These are phyloP conservation scores for Stegastes partitus DNA, from an alignment of 2,113 vertebrate species.

Conservation along the genomic window DNA sequence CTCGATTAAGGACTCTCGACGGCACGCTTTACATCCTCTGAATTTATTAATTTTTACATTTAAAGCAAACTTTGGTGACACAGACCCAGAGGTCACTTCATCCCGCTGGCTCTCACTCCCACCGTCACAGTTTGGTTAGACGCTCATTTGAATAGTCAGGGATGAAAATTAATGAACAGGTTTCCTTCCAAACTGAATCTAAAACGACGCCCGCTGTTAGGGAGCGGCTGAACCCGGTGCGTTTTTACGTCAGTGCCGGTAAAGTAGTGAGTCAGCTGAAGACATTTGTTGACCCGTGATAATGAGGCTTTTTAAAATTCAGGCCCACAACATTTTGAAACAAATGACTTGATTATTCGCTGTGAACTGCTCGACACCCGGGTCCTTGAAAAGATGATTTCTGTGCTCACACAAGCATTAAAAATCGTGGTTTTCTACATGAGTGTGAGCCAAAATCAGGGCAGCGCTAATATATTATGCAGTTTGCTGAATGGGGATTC, in stretches of 20 bases:
- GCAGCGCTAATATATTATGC: too few relatives aligned
- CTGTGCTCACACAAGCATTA: not conserved
- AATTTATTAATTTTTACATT: not conserved
- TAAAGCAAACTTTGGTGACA: not conserved
- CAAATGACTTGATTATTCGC: not conserved
- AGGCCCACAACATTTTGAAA: not conserved
- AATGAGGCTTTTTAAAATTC: not conserved
- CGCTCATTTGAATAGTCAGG: conserved; percentile 6
- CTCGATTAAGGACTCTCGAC: conserved; percentile 8
- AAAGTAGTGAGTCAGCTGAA: conserved; percentile 4
- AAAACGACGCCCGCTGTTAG: conserved; percentile 7
- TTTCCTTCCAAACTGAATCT: conserved; percentile 28
- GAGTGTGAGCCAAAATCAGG: too few relatives aligned
- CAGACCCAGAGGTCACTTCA: not conserved
- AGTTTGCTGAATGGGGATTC: too few relatives aligned
- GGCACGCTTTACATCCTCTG: not conserved
- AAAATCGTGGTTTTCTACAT: too few relatives aligned
- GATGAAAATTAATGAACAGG: conserved; percentile 9
- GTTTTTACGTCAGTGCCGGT: not conserved
- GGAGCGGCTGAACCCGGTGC: not conserved
- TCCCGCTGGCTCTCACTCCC: conserved; percentile 10
- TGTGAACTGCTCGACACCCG: not conserved
- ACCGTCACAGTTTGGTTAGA: not conserved
- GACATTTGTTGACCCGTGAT: conserved; percentile 5
- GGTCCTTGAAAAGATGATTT: not conserved